Evolutionary conservation across 1,140 invertebrate genomes (phyloP).

Genomic region (Sinella curviseta): DNA sequence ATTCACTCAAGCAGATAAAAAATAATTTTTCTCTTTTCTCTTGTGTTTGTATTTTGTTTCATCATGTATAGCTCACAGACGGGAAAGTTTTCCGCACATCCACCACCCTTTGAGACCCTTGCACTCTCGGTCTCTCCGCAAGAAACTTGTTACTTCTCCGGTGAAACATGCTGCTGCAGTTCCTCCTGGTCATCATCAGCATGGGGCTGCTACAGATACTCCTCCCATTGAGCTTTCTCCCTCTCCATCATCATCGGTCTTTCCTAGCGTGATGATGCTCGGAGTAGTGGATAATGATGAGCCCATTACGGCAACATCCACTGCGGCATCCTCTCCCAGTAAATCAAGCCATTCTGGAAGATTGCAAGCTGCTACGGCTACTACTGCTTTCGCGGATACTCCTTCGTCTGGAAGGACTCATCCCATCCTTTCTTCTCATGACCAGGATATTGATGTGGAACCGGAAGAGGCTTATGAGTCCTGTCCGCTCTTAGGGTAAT

Average conservation of each 20-base stretch:
- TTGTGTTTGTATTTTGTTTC: constrained; percentile 3
- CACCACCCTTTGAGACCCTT: constrained; percentile 64
- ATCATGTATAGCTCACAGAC: constrained; percentile 62
- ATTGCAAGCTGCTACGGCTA: constrained; percentile 10
- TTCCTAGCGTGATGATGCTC: not conserved
- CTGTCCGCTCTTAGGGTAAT: constrained; percentile 28
- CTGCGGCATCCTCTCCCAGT: not conserved
- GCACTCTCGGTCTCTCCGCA: constrained; percentile 54
- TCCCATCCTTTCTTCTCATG: not conserved
- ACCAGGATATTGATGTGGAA: not conserved
- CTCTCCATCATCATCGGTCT: not conserved
- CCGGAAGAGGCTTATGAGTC: constrained; percentile 37
- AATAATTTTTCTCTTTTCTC: no score
- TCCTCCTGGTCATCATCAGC: no score
- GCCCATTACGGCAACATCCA: not conserved
- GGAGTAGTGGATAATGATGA: not conserved
- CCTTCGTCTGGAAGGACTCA: not conserved
- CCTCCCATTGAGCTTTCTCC: not conserved
- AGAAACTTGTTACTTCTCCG: constrained; percentile 36
- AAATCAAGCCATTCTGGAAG: constrained; percentile 15
- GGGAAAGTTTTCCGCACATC: constrained; percentile 67
- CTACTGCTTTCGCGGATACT: not conserved
- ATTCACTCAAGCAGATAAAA: no score
- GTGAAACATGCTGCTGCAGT: not conserved
- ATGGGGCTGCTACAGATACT: not conserved